Evolutionary conservation across 2,888 invertebrate species (phyloP).

Genomic region (Venusia cambrica): DNA sequence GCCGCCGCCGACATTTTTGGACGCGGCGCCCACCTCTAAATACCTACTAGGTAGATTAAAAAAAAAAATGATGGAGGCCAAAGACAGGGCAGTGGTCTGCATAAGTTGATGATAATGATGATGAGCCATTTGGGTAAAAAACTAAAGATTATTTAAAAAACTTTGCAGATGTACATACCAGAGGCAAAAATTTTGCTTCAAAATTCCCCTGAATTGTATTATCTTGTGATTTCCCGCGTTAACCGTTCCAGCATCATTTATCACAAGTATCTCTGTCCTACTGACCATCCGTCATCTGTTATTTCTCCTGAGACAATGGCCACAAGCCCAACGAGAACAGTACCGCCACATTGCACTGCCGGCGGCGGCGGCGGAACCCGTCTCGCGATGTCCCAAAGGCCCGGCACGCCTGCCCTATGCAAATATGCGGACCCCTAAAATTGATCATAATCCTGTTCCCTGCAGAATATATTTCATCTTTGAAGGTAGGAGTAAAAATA

Average conservation of each 20-base stretch:
- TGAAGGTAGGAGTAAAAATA: slow-evolving; percentile 34
- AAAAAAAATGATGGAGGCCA: too few species aligned
- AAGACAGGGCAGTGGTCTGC: too few species aligned
- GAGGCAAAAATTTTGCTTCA: too few species aligned
- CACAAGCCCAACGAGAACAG: slow-evolving; percentile 42
- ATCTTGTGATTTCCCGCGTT: too few species aligned
- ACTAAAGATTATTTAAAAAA: too few species aligned
- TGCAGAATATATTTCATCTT: slow-evolving; percentile 34
- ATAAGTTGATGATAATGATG: too few species aligned
- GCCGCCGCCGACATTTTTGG: too few species aligned
- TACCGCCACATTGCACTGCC: slow-evolving; percentile 51
- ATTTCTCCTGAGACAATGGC: slow-evolving; percentile 36
- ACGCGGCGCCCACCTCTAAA: too few species aligned
- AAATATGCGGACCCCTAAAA: slow-evolving; percentile 64
- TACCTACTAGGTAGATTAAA: too few species aligned
- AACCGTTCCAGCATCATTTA: slow-evolving; percentile 21
- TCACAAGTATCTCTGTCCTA: slow-evolving; percentile 17
- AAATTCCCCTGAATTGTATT: too few species aligned
- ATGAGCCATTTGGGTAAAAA: too few species aligned
- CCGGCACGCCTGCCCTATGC: slow-evolving; percentile 68
- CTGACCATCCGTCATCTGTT: slow-evolving; percentile 28
- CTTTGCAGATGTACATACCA: too few species aligned
- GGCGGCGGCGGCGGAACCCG: slow-evolving; percentile 48
- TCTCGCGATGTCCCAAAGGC: slow-evolving; percentile 40
- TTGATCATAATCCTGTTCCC: slow-evolving; percentile 49